phyloP scores from a whole-genome alignment of 1,140 invertebrate species.

The Nephotettix cincticeps region DNA sequence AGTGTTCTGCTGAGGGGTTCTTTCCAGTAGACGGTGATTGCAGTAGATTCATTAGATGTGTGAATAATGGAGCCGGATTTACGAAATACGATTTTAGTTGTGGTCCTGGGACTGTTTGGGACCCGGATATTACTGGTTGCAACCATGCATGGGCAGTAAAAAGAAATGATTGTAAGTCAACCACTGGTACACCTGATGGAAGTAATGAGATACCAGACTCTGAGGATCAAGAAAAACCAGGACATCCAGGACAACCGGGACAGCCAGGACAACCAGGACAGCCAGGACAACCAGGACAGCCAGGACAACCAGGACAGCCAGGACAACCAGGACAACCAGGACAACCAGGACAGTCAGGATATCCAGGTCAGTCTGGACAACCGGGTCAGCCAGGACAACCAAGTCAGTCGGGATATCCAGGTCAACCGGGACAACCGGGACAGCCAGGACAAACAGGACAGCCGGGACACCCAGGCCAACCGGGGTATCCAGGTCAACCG shows the following conservation, averaged over 20 bases:
- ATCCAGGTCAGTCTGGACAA: neutral
- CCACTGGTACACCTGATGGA: neutral
- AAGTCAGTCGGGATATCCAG: slow-evolving; percentile 13
- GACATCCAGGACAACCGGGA: neutral
- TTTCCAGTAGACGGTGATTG: slow-evolving; percentile 50
- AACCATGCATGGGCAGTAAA: slow-evolving; percentile 50
- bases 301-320: slow-evolving; percentile 28
- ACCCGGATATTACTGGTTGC: slow-evolving; percentile 50
- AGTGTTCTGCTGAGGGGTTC: slow-evolving; percentile 58
- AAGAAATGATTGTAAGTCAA: slow-evolving; percentile 32
- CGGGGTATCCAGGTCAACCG: neutral
- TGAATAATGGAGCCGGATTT: slow-evolving; percentile 47
- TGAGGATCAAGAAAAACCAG: neutral
- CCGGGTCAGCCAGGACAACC: neutral
- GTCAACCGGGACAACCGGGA: slow-evolving; percentile 22
- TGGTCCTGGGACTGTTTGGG: slow-evolving; percentile 51
- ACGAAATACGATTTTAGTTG: slow-evolving; percentile 49
- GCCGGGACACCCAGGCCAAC: neutral
- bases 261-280: slow-evolving; percentile 8
- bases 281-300: slow-evolving; percentile 2
- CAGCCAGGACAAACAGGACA: neutral
- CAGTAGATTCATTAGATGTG: slow-evolving; percentile 49
- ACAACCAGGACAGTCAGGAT: neutral
- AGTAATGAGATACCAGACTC: slow-evolving; percentile 22
- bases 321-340: slow-evolving; percentile 7